Conservation (phyloP, 2,113 vertebrate genomes). For the Tricholaema leucomelas region DNA sequence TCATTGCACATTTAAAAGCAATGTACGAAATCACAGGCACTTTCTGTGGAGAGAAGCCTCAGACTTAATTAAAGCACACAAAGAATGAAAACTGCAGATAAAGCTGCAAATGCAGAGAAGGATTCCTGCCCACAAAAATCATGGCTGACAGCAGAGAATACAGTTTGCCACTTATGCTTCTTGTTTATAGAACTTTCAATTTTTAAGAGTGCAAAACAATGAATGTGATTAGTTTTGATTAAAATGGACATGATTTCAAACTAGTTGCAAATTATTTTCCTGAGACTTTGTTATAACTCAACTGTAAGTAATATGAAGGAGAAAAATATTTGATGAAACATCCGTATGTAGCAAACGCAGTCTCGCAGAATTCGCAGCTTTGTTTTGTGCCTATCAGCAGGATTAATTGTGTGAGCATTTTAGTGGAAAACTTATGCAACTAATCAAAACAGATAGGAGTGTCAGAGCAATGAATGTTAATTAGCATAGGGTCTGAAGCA, state of each 20-base stretch:
- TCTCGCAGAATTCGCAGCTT: background rate
- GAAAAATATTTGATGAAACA: background rate
- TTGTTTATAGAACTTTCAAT: background rate
- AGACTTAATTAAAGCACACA: background rate
- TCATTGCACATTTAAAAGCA: background rate
- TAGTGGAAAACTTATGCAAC: background rate
- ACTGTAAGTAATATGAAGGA: background rate
- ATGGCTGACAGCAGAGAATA: background rate
- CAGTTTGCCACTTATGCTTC: background rate
- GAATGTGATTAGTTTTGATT: background rate
- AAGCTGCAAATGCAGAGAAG: background rate
- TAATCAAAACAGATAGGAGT: background rate
- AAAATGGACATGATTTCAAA: background rate
- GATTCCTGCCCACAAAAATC: background rate
- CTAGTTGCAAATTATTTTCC: background rate
- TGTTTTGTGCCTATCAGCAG: background rate
- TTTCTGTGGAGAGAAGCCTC: background rate
- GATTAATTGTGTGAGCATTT: background rate
- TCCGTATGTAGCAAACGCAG: background rate
- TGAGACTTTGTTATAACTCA: background rate
- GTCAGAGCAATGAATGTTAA: background rate
- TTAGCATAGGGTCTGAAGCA: background rate
- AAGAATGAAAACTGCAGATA: background rate
- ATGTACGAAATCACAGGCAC: background rate
- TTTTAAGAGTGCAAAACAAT: background rate